Evolutionary conservation across 1,140 invertebrate species (phyloP).

Genomic region (Acromyrmex charruanus): DNA sequence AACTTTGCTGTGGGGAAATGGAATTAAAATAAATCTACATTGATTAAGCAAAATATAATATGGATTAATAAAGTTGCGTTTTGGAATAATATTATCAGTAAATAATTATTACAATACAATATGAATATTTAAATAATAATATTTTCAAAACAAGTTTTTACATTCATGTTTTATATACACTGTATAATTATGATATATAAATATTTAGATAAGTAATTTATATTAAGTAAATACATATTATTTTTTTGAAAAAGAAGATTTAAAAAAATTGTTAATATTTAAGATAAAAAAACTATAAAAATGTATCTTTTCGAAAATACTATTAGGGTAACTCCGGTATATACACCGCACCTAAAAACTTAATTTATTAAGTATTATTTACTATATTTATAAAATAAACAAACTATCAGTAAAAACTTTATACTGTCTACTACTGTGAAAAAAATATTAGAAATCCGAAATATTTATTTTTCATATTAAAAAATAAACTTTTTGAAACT

Average conservation of each 20-base stretch:
- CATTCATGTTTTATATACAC: neutral
- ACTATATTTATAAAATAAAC: too few relatives aligned
- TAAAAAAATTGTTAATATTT: neutral
- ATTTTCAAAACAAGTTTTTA: neutral
- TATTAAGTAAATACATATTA: neutral
- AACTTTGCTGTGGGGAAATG: neutral
- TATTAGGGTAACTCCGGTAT: too few relatives aligned
- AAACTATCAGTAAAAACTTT: too few relatives aligned
- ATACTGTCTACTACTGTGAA: too few relatives aligned
- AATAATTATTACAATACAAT: neutral
- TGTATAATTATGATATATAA: neutral
- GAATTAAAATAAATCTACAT: neutral
- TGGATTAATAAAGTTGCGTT: neutral
- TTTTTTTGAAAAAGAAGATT: neutral
- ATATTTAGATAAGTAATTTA: conserved; percentile 3
- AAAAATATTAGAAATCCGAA: too few relatives aligned
- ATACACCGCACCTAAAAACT: too few relatives aligned
- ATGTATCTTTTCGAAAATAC: neutral
- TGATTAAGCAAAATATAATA: neutral
- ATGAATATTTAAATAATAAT: neutral
- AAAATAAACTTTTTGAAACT: too few relatives aligned
- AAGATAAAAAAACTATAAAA: neutral
- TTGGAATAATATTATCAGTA: neutral
- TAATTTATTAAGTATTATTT: too few relatives aligned
- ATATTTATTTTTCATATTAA: too few relatives aligned